A percentile compares a stretch with the other conserved stretches of the same genome.
Conservation (phyloP, 2,113 vertebrate species). For the Rhipidura dahli region DNA sequence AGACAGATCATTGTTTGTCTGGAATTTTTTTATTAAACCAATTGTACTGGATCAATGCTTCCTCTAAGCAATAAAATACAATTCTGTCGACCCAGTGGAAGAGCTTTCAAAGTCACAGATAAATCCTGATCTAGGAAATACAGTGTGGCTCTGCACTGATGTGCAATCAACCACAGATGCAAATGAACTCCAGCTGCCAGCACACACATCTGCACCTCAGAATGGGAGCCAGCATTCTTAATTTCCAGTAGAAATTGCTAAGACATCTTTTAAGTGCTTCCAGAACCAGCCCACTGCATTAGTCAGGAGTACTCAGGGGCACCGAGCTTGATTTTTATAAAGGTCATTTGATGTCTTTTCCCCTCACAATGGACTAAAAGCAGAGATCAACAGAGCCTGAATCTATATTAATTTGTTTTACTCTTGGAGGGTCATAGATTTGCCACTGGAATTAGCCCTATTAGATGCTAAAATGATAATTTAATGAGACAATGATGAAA, state of each 20-base stretch:
- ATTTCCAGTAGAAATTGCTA: background rate
- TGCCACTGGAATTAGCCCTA: slow-evolving; percentile 18
- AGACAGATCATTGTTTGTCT: slow-evolving; percentile 66
- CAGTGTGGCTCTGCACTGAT: background rate
- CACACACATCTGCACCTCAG: background rate
- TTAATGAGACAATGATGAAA: slow-evolving; percentile 50
- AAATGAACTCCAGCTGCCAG: slow-evolving; percentile 8
- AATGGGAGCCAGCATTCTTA: background rate
- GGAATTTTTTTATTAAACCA: slow-evolving; percentile 72
- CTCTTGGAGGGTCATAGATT: slow-evolving; percentile 49
- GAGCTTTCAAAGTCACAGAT: slow-evolving; percentile 38
- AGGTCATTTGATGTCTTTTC: slow-evolving; percentile 50
- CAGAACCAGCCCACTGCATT: slow-evolving; percentile 34
- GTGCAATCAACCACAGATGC: background rate
- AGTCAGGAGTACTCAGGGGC: slow-evolving; percentile 29
- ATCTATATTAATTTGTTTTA: slow-evolving; percentile 56
- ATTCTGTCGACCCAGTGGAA: slow-evolving; percentile 35
- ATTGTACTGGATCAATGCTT: slow-evolving; percentile 71
- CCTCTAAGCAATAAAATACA: slow-evolving; percentile 64
- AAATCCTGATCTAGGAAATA: slow-evolving; percentile 38
- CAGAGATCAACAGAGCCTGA: slow-evolving; percentile 37
- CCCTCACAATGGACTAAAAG: slow-evolving; percentile 50
- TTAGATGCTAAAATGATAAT: slow-evolving; percentile 35
- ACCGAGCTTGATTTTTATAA: background rate
- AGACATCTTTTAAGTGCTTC: background rate